Base-by-base conservation (phyloP, 53 echinoderm and acorn worm species). In the Zoroaster sp. region DNA sequence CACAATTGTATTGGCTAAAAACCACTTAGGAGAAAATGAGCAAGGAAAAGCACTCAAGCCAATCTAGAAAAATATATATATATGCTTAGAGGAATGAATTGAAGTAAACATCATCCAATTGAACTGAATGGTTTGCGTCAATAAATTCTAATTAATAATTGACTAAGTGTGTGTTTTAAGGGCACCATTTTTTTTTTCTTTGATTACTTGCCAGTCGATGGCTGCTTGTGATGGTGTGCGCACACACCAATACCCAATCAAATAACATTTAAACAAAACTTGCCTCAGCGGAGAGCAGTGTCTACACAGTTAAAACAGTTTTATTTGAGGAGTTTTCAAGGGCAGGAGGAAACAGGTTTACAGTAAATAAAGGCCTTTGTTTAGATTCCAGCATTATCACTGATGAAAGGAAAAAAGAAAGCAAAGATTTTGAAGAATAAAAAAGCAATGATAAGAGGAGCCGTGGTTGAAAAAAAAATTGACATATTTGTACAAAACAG, bases 81-180 rank as follows among this genome's bases (percentile, higher is more conserved):
- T 25, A 34, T 17, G 71, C 36, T 70, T 20, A 85, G 72, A 67
- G 47, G 69, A 37, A 44, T 15, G 70, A 40, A 69, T 85, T 35
- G 40, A 85, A 71, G 85, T 71, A 71, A 69, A 85, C 85, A 85
- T 85, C 47, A 85, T 70, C 85, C 85, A 85, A 85, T 85, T 85
- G 85, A 66, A 49, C 21, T 85, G 46, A 71, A 85, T 69, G 71
- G 71, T 20, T 49, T 85, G n/a, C 47, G 85, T 71, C 69, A 69
- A 85, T 21, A 85, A 51, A 45, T 47, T 36, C 85, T 85, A 85
- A 85, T 70, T 85, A 85, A 85, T 85, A 85, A 85, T 85, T 85
- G 85, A 85, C 85, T 47, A 35, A 85, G 83, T 46, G 66, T 82
- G 46, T 43, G 54, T 33, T n/a, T 53, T 40, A 20, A 21, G 25